Percentiles rank a stretch among this genome's conserved stretches.
phyloP scores from a whole-genome alignment of 1,140 invertebrate genomes.

The Eumeta japonica region DNA sequence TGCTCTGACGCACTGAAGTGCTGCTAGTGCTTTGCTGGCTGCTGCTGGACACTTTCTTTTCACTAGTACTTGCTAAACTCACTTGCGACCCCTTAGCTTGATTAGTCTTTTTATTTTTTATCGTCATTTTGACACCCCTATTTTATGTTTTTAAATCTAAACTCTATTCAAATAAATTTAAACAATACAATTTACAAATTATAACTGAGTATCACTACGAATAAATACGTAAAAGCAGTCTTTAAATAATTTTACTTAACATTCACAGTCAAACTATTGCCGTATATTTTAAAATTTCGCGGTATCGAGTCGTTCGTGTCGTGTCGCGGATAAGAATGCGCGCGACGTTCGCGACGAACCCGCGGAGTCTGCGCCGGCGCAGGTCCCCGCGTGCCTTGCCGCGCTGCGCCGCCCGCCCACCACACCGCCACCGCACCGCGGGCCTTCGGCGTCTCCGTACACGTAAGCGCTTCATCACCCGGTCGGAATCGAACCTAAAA shows the following conservation, averaged over 20 bases:
- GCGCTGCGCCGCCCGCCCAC: conserved; percentile 30
- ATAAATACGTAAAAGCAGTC: conserved; percentile 24
- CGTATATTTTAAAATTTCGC: conserved; percentile 23
- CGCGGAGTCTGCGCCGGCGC: conserved; percentile 26
- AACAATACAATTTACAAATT: conserved; percentile 32
- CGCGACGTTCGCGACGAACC: conserved; percentile 42
- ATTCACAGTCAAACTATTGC: conserved; percentile 41
- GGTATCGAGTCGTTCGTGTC: conserved; percentile 47
- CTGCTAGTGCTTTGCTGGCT: conserved; percentile 9
- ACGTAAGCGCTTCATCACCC: conserved; percentile 51
- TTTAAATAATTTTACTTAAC: conserved; percentile 29
- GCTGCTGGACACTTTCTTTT: conserved; percentile 29
- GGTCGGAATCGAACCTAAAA: conserved; percentile 48
- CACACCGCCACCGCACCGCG: conserved; percentile 28
- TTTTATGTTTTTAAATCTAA: conserved; percentile 18
- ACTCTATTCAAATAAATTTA: conserved; percentile 18
- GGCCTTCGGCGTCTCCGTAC: conserved; percentile 43
- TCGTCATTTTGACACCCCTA: conserved; percentile 49
- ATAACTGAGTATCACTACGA: conserved; percentile 40
- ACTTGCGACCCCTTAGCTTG: conserved; percentile 41
- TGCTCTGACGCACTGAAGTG: conserved; percentile 39
- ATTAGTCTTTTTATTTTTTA: conserved; percentile 58
- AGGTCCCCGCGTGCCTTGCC: conserved; percentile 20
- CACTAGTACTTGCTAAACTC: conserved; percentile 40
- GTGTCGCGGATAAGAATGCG: conserved; percentile 38